Evolutionary conservation across 64 coral and sea anemone genomes (phyloP), one percentile per base, ranked within the genome.

Genomic region (Trachythela sp.): DNA sequence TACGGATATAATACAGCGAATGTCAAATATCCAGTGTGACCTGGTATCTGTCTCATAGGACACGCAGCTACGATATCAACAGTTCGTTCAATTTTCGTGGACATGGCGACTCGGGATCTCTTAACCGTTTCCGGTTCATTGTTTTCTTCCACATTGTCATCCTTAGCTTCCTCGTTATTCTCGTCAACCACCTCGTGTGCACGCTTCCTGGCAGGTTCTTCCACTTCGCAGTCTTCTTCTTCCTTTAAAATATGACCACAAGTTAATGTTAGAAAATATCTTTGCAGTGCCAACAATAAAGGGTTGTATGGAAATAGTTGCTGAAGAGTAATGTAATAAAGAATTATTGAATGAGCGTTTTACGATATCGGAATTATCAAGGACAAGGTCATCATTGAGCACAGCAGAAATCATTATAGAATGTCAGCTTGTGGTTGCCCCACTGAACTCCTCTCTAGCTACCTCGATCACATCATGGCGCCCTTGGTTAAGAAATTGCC

Each of bases 11-110:
- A 56, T 11, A 94, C 86, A 18, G 93, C 96, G 85, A 99, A 99
- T 15, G 96, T 99, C n/a, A 99, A 77, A 84, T 92, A 99, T 41
- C 96, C 96, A 29, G 96, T 99, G 58, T 99, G 96, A 0, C 96
- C 96, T 20, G 93, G 92, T 64, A 89, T 93, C 32, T 99, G 91
- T 75, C 60, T 92, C 24, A 91, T 36, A 32, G 96, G 91, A 45
- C 70, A 92, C 7, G 93, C 91, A 49, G 93, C 92, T 71, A 98
- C 36, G 84, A 95, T 64, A 35, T 90, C 88, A 24, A 88, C 36
- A 88, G 70, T 94, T 48, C 11, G 42, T 45, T 97, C 88, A 35
- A 30, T 48, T 76, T 92, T 92, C 7, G 59, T 85, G 2, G 50
- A 49, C 15, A 88, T 38, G 1, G 60, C 41, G 24, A 34, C 22